Evolutionary conservation across 2,888 invertebrate species (phyloP), one percentile per base, ranked within the genome.

Genomic region (Thelaira solivaga): DNA sequence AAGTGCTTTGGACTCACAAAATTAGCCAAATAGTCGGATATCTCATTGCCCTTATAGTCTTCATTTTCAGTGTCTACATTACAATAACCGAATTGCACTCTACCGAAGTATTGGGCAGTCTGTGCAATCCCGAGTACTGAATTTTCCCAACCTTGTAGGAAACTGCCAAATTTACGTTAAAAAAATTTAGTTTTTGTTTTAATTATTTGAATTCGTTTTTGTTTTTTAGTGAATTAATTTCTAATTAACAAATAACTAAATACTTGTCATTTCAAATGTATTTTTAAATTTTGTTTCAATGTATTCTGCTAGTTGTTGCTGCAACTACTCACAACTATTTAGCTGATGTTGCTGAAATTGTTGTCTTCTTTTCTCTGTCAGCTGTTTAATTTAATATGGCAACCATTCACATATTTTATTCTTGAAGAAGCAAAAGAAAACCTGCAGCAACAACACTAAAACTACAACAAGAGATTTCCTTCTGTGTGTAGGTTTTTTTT

Each of bases 401-500:
- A n/a, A 64, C 26, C 16, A 18, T 7, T 55, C 55, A 53, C 55
- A 57, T 20, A 59, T n/a, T n/a, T n/a, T n/a, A 51, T 67, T 74
- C 51, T 65, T 59, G 41, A 49, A 57, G 13, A 74, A 59, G 39
- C 22, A 64, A 16, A 74, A 61, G 41, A 39, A n/a, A n/a, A n/a
- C n/a, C n/a, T n/a, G n/a, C 53, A 49, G 53, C 43, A 34, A 49
- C 13, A 47, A 47, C 29, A 49, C n/a, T 26, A 29, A 26, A 16
- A 10, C 22, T 5, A 61, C 10, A n/a, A 34, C 8, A 61, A n/a
- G 41, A 73, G 64, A 57, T 69, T 64, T 73, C 36, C 29, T 13
- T 68, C 61, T 68, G 68, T 39, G n/a, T n/a, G n/a, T n/a, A n/a
- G n/a, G n/a, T 51, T 57, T 49, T 47, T 20, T 41, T n/a, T 57